Conservation (phyloP, 1,140 invertebrate species). For the Portunus trituberculatus region DNA sequence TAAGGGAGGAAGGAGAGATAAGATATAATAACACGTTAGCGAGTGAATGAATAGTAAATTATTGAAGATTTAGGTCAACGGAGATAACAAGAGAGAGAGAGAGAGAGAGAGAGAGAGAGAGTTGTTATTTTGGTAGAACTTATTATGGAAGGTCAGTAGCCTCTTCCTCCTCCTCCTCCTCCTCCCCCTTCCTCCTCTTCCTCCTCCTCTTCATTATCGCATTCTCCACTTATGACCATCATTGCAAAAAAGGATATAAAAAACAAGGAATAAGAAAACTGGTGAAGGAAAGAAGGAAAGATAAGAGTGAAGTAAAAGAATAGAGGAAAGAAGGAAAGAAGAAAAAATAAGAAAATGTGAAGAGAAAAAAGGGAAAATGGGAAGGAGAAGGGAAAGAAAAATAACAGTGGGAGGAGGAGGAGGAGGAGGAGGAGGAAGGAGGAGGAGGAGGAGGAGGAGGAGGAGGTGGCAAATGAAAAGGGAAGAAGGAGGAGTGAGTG, state of each 20-base stretch:
- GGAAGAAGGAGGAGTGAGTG: too few species aligned
- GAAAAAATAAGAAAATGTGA: not conserved
- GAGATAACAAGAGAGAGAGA: conserved; percentile 29
- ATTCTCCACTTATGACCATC: not conserved
- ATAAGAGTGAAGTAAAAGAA: not conserved
- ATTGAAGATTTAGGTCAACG: not conserved
- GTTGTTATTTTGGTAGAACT: not conserved
- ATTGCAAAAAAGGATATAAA: not conserved
- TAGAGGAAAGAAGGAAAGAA: not conserved
- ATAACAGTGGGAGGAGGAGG: too few species aligned
- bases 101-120: conserved; percentile 49
- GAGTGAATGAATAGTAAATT: not conserved
- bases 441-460: too few species aligned
- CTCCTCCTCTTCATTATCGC: not conserved
- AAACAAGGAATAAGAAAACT: too few species aligned
- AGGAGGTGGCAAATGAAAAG: too few species aligned
- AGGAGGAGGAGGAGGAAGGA: too few species aligned
- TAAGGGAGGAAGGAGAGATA: not conserved
- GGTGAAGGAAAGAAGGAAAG: too few species aligned
- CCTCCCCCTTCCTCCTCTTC: conserved; percentile 7
- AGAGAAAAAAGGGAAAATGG: not conserved
- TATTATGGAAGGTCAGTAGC: conserved; percentile 13
- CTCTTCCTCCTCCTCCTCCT: conserved; percentile 8
- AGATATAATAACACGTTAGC: not conserved
- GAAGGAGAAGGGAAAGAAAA: not conserved